phyloP scores from a whole-genome alignment of 1,140 invertebrate species.

The Cotesia glomerata region DNA sequence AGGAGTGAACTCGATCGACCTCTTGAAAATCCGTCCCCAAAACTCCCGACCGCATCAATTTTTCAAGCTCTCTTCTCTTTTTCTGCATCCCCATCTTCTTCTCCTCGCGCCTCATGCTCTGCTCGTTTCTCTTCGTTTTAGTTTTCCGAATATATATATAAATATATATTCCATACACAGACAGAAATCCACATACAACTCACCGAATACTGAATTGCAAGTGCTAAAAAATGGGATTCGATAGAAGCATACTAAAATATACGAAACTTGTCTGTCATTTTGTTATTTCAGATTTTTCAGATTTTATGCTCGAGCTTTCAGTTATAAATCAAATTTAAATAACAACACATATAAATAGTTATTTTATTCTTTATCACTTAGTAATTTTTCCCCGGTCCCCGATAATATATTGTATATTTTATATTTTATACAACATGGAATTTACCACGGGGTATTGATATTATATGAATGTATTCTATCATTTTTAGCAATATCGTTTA shows the following conservation, averaged over 20 bases:
- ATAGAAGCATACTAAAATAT: neutral
- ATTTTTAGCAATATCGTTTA: too few relatives aligned
- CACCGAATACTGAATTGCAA: slow-evolving; percentile 2
- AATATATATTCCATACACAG: too few relatives aligned
- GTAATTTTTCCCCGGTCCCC: too few relatives aligned
- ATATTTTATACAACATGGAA: too few relatives aligned
- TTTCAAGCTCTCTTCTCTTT: neutral
- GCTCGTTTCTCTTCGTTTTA: slow-evolving; percentile 8
- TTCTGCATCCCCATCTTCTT: neutral
- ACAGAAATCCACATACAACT: neutral
- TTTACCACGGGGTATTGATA: neutral
- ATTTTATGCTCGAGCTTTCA: neutral
- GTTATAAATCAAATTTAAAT: too few relatives aligned
- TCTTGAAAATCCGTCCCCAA: slow-evolving; percentile 17
- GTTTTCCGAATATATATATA: neutral
- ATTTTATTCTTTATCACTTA: too few relatives aligned
- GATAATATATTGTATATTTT: too few relatives aligned
- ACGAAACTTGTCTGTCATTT: neutral
- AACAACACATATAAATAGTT: neutral
- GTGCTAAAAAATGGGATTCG: slow-evolving; percentile 13
- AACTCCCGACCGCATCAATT: slow-evolving; percentile 24
- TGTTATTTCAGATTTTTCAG: neutral
- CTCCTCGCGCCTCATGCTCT: slow-evolving; percentile 1
- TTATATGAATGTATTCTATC: too few relatives aligned
- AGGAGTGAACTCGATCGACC: slow-evolving; percentile 10